Evolutionary conservation across 1,140 invertebrate genomes (phyloP).

Genomic region (Lasaia peninsularis): DNA sequence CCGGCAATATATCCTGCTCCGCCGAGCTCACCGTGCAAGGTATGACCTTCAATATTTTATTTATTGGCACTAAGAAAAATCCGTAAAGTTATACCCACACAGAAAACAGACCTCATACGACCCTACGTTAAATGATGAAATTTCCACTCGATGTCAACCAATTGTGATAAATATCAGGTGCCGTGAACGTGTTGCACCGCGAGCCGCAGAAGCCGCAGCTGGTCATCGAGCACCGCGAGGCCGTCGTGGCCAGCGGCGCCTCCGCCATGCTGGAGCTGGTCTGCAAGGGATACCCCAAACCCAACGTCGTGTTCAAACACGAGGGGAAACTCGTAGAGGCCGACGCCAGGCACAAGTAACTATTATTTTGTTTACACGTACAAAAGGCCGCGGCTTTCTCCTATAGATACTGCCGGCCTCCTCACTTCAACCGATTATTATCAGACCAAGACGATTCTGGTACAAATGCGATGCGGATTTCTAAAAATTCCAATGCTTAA

Average conservation of each 20-base stretch:
- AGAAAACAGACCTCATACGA: too few relatives aligned
- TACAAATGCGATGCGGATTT: too few relatives aligned
- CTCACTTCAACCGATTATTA: too few relatives aligned
- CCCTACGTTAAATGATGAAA: too few relatives aligned
- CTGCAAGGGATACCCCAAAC: constrained; percentile 96
- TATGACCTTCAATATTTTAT: constrained; percentile 25
- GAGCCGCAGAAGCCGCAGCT: constrained; percentile 90
- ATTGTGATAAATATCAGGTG: constrained; percentile 69
- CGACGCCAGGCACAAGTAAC: constrained; percentile 87
- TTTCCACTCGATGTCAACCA: too few relatives aligned
- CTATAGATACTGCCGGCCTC: too few relatives aligned
- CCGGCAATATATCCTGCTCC: constrained; percentile 95
- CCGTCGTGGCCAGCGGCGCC: constrained; percentile 88
- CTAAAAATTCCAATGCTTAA: too few relatives aligned
- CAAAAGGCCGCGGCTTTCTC: too few relatives aligned
- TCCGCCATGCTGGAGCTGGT: constrained; percentile 97
- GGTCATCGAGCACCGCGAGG: constrained; percentile 84
- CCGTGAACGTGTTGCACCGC: constrained; percentile 87
- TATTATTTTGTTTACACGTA: too few relatives aligned
- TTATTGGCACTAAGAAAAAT: too few relatives aligned
- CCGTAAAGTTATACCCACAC: too few relatives aligned
- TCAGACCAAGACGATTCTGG: too few relatives aligned
- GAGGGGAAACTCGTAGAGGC: constrained; percentile 89
- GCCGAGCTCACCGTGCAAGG: constrained; percentile 95
- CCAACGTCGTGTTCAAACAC: constrained; percentile 92